phyloP scores from a whole-genome alignment of 2,888 invertebrate genomes.

The Pyrrhia umbra region DNA sequence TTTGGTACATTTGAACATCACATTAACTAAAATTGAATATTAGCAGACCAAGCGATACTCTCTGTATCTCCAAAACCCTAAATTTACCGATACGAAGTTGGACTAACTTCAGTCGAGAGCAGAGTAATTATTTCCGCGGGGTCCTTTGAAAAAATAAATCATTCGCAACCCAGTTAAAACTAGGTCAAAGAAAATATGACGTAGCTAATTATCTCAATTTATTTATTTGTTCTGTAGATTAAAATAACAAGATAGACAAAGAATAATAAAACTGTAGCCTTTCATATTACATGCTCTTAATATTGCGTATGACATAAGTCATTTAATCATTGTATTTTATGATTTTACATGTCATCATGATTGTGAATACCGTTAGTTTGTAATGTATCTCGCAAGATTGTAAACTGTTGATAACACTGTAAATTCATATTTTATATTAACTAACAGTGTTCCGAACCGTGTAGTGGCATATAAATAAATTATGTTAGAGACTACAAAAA shows the following conservation, averaged over 20 bases:
- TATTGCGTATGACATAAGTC: too few relatives aligned
- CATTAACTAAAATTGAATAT: conserved; percentile 23
- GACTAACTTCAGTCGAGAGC: conserved; percentile 37
- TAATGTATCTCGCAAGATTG: too few relatives aligned
- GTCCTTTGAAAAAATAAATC: conserved; percentile 50
- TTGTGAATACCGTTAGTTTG: too few relatives aligned
- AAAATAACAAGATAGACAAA: not conserved
- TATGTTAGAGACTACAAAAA: not conserved
- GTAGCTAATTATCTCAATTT: conserved; percentile 30
- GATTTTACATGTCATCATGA: too few relatives aligned
- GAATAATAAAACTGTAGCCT: too few relatives aligned
- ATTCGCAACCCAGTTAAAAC: conserved; percentile 38
- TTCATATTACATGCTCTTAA: too few relatives aligned
- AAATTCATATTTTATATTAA: too few relatives aligned
- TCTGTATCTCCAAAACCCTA: conserved; percentile 46
- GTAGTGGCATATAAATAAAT: too few relatives aligned
- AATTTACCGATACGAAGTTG: conserved; percentile 56
- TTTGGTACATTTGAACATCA: not conserved
- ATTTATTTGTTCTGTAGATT: conserved; percentile 19
- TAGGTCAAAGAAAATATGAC: conserved; percentile 53
- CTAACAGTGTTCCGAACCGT: too few relatives aligned
- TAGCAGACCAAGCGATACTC: conserved; percentile 13
- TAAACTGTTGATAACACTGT: too few relatives aligned
- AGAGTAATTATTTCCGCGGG: conserved; percentile 54
- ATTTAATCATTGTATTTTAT: too few relatives aligned